Evolutionary conservation across 92 coral and sea anemone genomes (phyloP).

Genomic region (Nematostella vectensis): DNA sequence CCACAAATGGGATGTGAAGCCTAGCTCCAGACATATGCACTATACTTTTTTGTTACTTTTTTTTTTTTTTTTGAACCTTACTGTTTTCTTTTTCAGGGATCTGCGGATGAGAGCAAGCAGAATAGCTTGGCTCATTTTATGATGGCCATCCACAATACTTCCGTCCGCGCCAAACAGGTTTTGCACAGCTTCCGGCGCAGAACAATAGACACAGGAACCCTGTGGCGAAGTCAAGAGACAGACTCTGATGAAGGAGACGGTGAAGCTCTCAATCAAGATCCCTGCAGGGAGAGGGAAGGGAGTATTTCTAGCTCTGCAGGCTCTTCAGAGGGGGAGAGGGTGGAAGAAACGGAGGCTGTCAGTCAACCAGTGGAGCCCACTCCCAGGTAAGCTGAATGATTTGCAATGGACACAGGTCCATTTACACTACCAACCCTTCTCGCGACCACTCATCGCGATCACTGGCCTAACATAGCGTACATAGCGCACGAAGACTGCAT

Average conservation of each 20-base stretch:
- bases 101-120: slow-evolving; percentile 18
- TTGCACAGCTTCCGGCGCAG: slow-evolving; percentile 54
- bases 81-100: no score
- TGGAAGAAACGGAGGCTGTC: slow-evolving; percentile 2
- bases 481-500: no score
- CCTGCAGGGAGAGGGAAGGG: no score
- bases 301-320: no score
- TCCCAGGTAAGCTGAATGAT: background rate
- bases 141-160: slow-evolving; percentile 74
- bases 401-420: no score
- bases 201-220: slow-evolving; percentile 32
- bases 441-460: background rate
- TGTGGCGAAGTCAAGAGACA: background rate
- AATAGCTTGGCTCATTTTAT: slow-evolving; percentile 73
- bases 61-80: no score
- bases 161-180: slow-evolving; percentile 82
- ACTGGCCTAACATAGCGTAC: no score
- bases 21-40: no score
- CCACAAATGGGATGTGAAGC: no score
- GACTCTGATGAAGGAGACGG: slow-evolving; percentile 6
- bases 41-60: no score
- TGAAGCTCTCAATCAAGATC: no score
- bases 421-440: no score
- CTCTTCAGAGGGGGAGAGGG: slow-evolving; percentile 3
- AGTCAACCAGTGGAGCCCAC: background rate